Conservation (phyloP, 1,140 invertebrate species). For the Neelides sp. region DNA sequence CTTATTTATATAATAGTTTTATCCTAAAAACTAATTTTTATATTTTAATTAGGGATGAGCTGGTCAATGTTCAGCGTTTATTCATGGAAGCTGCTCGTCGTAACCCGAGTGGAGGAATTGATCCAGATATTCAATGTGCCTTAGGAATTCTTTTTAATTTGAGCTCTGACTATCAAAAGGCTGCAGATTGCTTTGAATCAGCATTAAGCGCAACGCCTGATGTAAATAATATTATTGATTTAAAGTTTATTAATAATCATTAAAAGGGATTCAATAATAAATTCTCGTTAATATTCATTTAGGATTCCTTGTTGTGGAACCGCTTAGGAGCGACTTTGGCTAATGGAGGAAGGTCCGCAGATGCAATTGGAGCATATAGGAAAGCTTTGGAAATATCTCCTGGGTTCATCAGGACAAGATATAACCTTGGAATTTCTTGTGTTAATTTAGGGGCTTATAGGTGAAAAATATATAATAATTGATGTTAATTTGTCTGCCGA, state of each 20-base stretch:
- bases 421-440: conserved; percentile 95
- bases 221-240: conserved; percentile 40
- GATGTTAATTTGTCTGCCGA: too few species aligned
- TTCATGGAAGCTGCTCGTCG: conserved; percentile 74
- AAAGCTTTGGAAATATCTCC: conserved; percentile 79
- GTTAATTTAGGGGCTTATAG: conserved; percentile 88
- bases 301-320: conserved; percentile 95
- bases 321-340: conserved; percentile 90
- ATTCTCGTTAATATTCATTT: conserved; percentile 18
- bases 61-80: conserved; percentile 59
- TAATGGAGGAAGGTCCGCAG: conserved; percentile 84
- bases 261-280: background rate
- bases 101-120: conserved; percentile 56
- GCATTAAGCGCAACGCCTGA: conserved; percentile 70
- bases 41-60: conserved; percentile 41
- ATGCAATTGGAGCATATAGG: conserved; percentile 92
- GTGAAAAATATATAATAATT: too few species aligned
- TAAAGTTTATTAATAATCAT: background rate
- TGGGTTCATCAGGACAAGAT: conserved; percentile 89
- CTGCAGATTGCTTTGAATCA: conserved; percentile 86
- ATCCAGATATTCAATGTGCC: conserved; percentile 90
- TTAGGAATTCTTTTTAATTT: conserved; percentile 92
- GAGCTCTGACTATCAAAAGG: conserved; percentile 86
- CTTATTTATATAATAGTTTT: background rate
- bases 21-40: conserved; percentile 1